Evolutionary conservation across 2,888 invertebrate genomes (phyloP).

Genomic region (Pyrrhosoma nymphula): DNA sequence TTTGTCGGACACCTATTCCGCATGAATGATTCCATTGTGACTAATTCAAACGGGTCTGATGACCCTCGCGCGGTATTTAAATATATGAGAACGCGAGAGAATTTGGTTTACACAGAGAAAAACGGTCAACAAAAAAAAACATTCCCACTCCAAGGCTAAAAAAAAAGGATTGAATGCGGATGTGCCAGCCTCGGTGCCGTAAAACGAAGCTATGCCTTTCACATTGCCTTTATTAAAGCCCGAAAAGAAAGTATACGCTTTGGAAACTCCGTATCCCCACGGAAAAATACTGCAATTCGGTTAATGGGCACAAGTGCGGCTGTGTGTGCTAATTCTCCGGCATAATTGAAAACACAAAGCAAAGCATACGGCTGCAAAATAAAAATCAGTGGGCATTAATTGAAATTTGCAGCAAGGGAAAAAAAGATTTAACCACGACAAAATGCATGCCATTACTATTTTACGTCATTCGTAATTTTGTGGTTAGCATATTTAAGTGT

Average conservation of each 20-base stretch:
- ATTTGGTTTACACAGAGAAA: neutral
- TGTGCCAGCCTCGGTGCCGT: neutral
- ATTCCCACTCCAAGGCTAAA: neutral
- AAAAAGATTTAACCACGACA: neutral
- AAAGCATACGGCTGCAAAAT: neutral
- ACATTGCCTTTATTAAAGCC: conserved; percentile 26
- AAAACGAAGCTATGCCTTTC: neutral
- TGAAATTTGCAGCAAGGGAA: neutral
- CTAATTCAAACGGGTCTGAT: neutral
- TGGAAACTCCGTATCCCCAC: neutral
- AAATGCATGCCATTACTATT: neutral
- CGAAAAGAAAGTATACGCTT: neutral
- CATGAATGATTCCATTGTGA: neutral
- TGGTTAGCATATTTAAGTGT: neutral
- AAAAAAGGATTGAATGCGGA: neutral
- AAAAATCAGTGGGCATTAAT: neutral
- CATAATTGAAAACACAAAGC: neutral
- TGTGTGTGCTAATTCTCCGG: neutral
- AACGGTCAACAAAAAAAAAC: neutral
- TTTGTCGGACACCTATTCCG: neutral
- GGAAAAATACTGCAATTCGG: neutral
- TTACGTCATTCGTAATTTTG: no score
- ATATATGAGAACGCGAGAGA: neutral
- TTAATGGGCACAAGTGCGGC: neutral
- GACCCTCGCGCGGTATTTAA: neutral